Conservation (phyloP, 2,113 vertebrate species). For the Oenanthe melanoleuca region DNA sequence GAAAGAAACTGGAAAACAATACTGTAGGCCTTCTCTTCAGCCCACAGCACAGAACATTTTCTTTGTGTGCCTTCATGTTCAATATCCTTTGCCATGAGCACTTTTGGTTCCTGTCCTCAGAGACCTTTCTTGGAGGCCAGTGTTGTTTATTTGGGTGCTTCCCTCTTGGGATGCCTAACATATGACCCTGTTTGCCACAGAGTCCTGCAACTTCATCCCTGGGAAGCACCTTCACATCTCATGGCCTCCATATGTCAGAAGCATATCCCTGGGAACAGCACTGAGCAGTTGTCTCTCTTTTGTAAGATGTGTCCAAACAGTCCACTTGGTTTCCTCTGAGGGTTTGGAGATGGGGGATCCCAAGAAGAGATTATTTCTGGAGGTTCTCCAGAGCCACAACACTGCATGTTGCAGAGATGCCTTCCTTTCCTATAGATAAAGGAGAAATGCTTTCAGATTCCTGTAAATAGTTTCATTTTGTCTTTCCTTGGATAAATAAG, state of each 20-base stretch:
- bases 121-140: neutral
- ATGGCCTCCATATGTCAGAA: neutral
- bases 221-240: neutral
- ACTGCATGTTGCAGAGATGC: neutral
- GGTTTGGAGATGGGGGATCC: neutral
- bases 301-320: neutral
- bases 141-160: neutral
- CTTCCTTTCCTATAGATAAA: neutral
- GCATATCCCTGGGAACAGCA: neutral
- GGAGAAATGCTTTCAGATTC: neutral
- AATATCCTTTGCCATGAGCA: neutral
- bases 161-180: neutral
- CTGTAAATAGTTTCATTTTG: neutral
- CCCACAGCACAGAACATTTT: slow-evolving; percentile 3
- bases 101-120: neutral
- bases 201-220: neutral
- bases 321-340: neutral
- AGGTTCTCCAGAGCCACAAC: neutral
- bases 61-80: neutral
- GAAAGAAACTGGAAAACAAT: slow-evolving; percentile 37
- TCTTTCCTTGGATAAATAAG: neutral
- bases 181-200: neutral
- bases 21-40: neutral
- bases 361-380: neutral
- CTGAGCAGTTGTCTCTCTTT: neutral